Conservation (phyloP, 2,797 vertebrate species). For the Lutjanus argentimaculatus region DNA sequence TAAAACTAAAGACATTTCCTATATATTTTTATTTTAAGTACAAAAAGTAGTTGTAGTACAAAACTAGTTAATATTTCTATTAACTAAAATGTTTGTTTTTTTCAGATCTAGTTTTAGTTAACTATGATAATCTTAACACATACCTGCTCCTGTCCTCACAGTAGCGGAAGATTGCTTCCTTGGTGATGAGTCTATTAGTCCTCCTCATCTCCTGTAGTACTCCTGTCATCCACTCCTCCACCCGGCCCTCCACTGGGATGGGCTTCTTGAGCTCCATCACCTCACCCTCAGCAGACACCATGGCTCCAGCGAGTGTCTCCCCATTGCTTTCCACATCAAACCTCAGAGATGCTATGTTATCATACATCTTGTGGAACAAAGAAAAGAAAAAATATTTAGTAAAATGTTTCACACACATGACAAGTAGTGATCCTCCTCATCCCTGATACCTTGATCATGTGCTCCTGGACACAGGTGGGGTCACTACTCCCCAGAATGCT, state of each 20-base stretch:
- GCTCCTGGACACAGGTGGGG: slow-evolving; percentile 94
- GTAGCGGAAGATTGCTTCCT: slow-evolving; percentile 95
- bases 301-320: slow-evolving; percentile 88
- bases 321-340: slow-evolving; percentile 86
- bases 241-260: slow-evolving; percentile 89
- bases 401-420: slow-evolving; percentile 28
- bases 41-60: too few relatives aligned
- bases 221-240: slow-evolving; percentile 96
- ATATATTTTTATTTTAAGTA: too few relatives aligned
- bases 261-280: slow-evolving; percentile 90
- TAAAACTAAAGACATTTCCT: too few relatives aligned
- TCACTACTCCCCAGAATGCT: slow-evolving; percentile 96
- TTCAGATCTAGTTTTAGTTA: too few relatives aligned
- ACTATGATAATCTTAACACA: slow-evolving; percentile 33
- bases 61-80: too few relatives aligned
- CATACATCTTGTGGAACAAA: slow-evolving; percentile 91
- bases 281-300: slow-evolving; percentile 96
- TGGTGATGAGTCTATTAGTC: slow-evolving; percentile 94
- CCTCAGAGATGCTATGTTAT: slow-evolving; percentile 92
- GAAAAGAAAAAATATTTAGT: background rate
- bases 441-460: slow-evolving; percentile 94
- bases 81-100: too few relatives aligned
- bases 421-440: slow-evolving; percentile 4
- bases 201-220: slow-evolving; percentile 93
- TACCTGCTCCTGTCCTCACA: slow-evolving; percentile 92